Percentiles rank a stretch among this genome's conserved stretches.
Evolutionary conservation across 1,140 invertebrate species (phyloP).

Genomic region (Zaprionus davidi): DNA sequence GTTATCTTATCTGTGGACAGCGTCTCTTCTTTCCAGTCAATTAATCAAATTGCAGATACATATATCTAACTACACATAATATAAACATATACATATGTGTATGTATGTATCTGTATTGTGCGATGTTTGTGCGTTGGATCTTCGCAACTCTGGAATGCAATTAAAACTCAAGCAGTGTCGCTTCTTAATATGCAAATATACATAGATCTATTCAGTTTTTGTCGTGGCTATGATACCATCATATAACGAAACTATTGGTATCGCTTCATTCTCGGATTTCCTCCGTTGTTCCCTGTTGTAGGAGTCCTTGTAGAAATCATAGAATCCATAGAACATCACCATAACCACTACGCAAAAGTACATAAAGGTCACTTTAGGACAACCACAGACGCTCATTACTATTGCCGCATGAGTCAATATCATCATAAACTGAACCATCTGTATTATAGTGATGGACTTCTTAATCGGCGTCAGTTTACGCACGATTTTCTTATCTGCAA

Average conservation of each 20-base stretch:
- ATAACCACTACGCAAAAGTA: conserved; percentile 86
- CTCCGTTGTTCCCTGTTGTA: conserved; percentile 18
- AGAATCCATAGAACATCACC: conserved; percentile 89
- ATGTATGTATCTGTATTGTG: not conserved
- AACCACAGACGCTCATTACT: conserved; percentile 34
- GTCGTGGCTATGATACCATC: not conserved
- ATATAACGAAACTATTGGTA: not conserved
- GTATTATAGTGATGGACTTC: conserved; percentile 83
- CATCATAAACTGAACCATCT: conserved; percentile 87
- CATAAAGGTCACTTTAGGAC: conserved; percentile 72
- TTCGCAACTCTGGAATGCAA: not conserved
- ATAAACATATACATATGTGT: not conserved
- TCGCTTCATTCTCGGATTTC: conserved; percentile 2
- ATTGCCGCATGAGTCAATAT: conserved; percentile 85
- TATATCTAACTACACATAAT: conserved; percentile 1
- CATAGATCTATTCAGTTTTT: not conserved
- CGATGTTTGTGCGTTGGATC: not conserved
- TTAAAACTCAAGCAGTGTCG: not conserved
- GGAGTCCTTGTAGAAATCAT: conserved; percentile 86
- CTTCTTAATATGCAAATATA: not conserved
- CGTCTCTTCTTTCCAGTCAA: conserved; percentile 14
- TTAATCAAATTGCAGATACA: conserved; percentile 40
- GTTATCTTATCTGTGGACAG: conserved; percentile 44
- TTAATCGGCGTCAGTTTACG: conserved; percentile 75
- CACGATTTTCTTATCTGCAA: conserved; percentile 86